Conservation (phyloP, 37 sponge, comb jelly and placozoan species). For the Spongia lamella region DNA sequence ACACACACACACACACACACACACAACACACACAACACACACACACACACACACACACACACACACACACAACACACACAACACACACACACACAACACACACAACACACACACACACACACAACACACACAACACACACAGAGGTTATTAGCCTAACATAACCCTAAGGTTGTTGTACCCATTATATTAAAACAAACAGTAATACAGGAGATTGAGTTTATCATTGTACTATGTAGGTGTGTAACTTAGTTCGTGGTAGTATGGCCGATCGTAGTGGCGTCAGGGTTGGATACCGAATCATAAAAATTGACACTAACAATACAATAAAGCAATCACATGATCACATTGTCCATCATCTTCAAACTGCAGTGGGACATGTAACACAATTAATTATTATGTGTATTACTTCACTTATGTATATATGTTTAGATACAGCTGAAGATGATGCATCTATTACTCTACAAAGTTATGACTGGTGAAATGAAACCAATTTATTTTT, state of each 20-base stretch:
- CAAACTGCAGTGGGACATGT: conserved; percentile 85
- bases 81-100: too few relatives aligned
- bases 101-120: too few relatives aligned
- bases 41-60: too few relatives aligned
- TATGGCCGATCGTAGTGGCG: conserved; percentile 94
- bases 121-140: too few relatives aligned
- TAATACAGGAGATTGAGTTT: too few relatives aligned
- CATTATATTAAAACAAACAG: too few relatives aligned
- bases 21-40: too few relatives aligned
- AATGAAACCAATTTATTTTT: conserved; percentile 74
- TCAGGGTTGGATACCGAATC: conserved; percentile 93
- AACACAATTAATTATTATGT: conserved; percentile 5
- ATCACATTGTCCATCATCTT: conserved; percentile 69
- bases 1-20: too few relatives aligned
- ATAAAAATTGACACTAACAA: conserved; percentile 93
- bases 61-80: too few relatives aligned
- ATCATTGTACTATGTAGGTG: conserved; percentile 38
- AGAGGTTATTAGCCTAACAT: not conserved
- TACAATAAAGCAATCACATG: conserved; percentile 71
- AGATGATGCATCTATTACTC: conserved; percentile 86
- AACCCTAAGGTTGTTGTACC: not conserved
- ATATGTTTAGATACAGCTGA: conserved; percentile 68
- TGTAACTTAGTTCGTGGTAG: conserved; percentile 80
- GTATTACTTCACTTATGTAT: not conserved
- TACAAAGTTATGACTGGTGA: conserved; percentile 89